Evolutionary conservation across 2,797 vertebrate genomes (phyloP).

Genomic region (Notoglanidium macrostoma): DNA sequence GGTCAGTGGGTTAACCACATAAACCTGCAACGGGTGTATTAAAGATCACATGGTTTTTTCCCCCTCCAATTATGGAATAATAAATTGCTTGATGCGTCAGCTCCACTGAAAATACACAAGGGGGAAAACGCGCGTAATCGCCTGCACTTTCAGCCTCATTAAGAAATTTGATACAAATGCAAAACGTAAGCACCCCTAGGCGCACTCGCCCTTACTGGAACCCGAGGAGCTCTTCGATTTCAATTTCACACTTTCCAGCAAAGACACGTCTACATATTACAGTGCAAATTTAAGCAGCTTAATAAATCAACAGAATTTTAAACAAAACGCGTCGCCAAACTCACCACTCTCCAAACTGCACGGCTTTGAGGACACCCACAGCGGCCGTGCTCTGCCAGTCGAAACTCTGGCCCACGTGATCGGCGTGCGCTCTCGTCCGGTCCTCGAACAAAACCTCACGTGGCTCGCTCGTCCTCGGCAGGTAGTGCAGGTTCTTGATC

Average conservation of each 20-base stretch:
- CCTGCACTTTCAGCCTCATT: background rate
- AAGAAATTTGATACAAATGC: background rate
- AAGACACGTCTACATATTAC: background rate
- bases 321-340: constrained; percentile 44
- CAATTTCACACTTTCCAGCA: background rate
- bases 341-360: constrained; percentile 95
- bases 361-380: constrained; percentile 96
- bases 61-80: background rate
- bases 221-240: background rate
- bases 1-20: background rate
- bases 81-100: background rate
- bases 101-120: background rate
- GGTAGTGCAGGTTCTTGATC: constrained; percentile 97
- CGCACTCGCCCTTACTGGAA: background rate
- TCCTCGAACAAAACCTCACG: constrained; percentile 98
- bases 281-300: background rate
- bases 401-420: constrained; percentile 97
- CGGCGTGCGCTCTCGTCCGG: constrained; percentile 92
- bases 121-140: background rate
- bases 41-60: background rate
- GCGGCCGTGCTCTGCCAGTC: constrained; percentile 99
- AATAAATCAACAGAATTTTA: background rate
- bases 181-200: background rate
- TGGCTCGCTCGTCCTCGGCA: constrained; percentile 93
- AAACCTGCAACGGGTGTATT: background rate